Evolutionary conservation across 2,888 invertebrate genomes (phyloP).

Genomic region (Silvanus unidentatus): DNA sequence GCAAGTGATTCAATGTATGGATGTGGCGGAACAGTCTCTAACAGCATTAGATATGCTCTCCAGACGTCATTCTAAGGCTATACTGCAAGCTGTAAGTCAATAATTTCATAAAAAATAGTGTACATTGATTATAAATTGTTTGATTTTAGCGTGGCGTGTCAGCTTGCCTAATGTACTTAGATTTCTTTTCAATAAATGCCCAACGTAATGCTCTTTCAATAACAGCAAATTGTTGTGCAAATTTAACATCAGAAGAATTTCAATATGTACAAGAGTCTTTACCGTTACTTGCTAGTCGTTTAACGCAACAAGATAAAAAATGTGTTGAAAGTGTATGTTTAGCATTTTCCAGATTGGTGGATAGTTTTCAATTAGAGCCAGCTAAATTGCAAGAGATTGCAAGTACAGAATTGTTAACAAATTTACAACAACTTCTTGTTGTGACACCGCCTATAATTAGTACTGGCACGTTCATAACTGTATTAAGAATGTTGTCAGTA

Average conservation of each 20-base stretch:
- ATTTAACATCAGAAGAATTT: conserved; percentile 90
- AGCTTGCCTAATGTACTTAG: conserved; percentile 92
- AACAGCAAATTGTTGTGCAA: conserved; percentile 96
- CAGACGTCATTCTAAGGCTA: conserved; percentile 91
- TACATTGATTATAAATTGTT: conserved; percentile 6
- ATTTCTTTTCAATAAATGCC: conserved; percentile 98
- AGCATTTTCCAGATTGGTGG: conserved; percentile 92
- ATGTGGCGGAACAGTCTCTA: conserved; percentile 97
- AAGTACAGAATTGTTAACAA: conserved; percentile 82
- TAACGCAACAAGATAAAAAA: conserved; percentile 91
- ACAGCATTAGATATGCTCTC: conserved; percentile 97
- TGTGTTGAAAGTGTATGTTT: conserved; percentile 96
- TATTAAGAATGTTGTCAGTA: conserved; percentile 90
- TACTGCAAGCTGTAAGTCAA: conserved; percentile 75
- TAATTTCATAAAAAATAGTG: not conserved
- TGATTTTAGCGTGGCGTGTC: conserved; percentile 80
- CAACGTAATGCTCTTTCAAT: conserved; percentile 94
- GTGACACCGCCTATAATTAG: conserved; percentile 94
- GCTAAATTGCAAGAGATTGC: conserved; percentile 89
- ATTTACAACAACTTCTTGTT: conserved; percentile 88
- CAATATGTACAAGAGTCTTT: conserved; percentile 85
- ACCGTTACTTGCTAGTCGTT: conserved; percentile 71
- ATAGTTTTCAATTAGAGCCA: conserved; percentile 91
- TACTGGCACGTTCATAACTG: conserved; percentile 92
- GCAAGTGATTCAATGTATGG: conserved; percentile 98